Evolutionary conservation across 1,140 invertebrate genomes (phyloP).

Genomic region (Tachypleus tridentatus): DNA sequence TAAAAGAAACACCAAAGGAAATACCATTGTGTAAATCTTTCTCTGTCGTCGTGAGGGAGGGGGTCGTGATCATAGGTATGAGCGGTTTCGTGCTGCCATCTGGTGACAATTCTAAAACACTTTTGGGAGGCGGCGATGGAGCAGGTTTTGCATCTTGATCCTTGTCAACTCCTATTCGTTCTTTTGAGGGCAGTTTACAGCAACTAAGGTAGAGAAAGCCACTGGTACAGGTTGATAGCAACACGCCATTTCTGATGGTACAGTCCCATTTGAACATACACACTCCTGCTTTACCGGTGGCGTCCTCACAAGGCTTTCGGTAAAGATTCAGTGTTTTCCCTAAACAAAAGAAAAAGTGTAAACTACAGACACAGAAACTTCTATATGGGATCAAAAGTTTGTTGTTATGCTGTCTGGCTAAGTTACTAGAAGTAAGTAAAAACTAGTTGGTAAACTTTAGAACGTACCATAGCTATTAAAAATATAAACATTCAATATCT

Average conservation of each 20-base stretch:
- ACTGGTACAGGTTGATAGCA: conserved; percentile 14
- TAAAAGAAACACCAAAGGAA: too few relatives aligned
- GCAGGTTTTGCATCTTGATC: background rate
- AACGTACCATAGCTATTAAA: too few relatives aligned
- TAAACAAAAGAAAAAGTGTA: conserved; percentile 6
- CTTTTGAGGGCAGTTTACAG: conserved; percentile 1
- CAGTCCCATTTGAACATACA: conserved; percentile 21
- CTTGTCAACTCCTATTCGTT: background rate
- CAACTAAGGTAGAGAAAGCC: conserved; percentile 18
- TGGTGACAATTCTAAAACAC: too few relatives aligned
- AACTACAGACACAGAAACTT: too few relatives aligned
- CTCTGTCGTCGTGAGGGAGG: background rate
- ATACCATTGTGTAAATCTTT: background rate
- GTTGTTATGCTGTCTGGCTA: too few relatives aligned
- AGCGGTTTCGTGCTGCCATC: background rate
- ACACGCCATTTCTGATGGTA: conserved; percentile 12
- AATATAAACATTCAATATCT: too few relatives aligned
- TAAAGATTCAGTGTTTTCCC: conserved; percentile 9
- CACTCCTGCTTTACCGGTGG: conserved; percentile 10
- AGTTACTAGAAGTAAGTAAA: too few relatives aligned
- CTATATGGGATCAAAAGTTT: too few relatives aligned
- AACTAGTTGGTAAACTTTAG: too few relatives aligned
- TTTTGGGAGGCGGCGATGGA: too few relatives aligned
- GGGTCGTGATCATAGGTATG: background rate
- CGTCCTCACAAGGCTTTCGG: conserved; percentile 11